Evolutionary conservation across 2,888 invertebrate genomes (phyloP).

Genomic region (Oscheius sp.): DNA sequence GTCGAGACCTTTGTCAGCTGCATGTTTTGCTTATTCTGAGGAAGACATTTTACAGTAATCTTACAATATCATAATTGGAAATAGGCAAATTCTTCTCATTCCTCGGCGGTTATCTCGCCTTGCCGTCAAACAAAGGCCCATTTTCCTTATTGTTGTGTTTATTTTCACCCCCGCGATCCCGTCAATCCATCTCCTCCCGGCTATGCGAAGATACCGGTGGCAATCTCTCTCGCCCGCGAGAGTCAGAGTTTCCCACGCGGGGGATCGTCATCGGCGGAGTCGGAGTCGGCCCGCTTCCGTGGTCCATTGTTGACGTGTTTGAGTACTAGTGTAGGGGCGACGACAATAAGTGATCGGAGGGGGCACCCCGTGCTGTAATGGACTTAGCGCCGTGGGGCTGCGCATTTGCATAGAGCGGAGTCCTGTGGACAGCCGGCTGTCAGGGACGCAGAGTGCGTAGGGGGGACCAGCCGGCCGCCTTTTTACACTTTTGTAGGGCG

Average conservation of each 20-base stretch:
- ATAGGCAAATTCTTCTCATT: background rate
- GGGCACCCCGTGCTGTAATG: constrained; percentile 29
- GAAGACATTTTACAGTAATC: no score
- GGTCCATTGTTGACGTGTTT: constrained; percentile 21
- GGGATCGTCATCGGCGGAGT: background rate
- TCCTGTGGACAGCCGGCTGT: constrained; percentile 33
- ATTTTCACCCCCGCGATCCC: no score
- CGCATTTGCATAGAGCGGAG: constrained; percentile 34
- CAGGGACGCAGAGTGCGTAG: constrained; percentile 35
- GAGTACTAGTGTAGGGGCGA: constrained; percentile 16
- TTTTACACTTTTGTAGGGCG: constrained; percentile 38
- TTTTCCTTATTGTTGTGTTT: no score
- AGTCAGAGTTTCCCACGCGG: constrained; percentile 1
- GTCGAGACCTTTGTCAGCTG: background rate
- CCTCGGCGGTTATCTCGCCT: no score
- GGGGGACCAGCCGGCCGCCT: constrained; percentile 38
- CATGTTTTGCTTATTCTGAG: no score
- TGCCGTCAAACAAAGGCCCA: no score
- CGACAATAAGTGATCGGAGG: constrained; percentile 26
- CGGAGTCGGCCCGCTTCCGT: constrained; percentile 7
- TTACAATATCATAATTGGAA: no score
- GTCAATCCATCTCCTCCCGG: no score
- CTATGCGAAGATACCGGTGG: no score
- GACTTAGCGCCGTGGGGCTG: constrained; percentile 20
- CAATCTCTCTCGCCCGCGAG: no score